phyloP scores from a whole-genome alignment of 2,113 vertebrate species.

The Corythornis madagascariensis region DNA sequence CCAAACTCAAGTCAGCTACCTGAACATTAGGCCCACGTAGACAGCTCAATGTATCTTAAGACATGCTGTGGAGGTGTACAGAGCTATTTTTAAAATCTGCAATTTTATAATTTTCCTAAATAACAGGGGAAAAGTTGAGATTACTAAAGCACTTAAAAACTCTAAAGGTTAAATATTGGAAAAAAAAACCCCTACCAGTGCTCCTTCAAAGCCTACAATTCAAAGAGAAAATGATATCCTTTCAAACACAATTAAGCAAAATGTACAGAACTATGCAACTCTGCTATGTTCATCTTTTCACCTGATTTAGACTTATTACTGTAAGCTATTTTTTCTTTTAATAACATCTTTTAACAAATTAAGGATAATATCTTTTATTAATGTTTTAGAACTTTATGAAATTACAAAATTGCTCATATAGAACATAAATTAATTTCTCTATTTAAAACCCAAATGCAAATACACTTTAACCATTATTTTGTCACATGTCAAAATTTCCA shows the following conservation, averaged over 20 bases:
- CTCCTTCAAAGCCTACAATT: slow-evolving; percentile 34
- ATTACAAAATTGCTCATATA: neutral
- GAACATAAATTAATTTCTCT: neutral
- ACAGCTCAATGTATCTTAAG: neutral
- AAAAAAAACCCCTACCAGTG: slow-evolving; percentile 16
- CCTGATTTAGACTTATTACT: slow-evolving; percentile 42
- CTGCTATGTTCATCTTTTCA: slow-evolving; percentile 32
- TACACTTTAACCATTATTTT: neutral
- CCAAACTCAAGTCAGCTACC: neutral
- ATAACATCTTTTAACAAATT: neutral
- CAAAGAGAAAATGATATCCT: slow-evolving; percentile 63
- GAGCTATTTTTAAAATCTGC: slow-evolving; percentile 31
- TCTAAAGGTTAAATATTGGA: slow-evolving; percentile 45
- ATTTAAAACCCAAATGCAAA: neutral
- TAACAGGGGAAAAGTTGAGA: slow-evolving; percentile 30
- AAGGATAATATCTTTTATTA: neutral
- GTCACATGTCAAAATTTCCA: neutral
- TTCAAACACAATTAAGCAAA: slow-evolving; percentile 53
- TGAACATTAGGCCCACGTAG: neutral
- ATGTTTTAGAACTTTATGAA: neutral
- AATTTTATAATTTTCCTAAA: slow-evolving; percentile 50
- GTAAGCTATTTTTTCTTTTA: neutral
- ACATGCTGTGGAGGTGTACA: slow-evolving; percentile 10
- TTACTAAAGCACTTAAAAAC: slow-evolving; percentile 43
- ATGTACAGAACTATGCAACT: slow-evolving; percentile 12